phyloP scores from a whole-genome alignment of 2,113 vertebrate species.

The Argyrosomus japonicus region DNA sequence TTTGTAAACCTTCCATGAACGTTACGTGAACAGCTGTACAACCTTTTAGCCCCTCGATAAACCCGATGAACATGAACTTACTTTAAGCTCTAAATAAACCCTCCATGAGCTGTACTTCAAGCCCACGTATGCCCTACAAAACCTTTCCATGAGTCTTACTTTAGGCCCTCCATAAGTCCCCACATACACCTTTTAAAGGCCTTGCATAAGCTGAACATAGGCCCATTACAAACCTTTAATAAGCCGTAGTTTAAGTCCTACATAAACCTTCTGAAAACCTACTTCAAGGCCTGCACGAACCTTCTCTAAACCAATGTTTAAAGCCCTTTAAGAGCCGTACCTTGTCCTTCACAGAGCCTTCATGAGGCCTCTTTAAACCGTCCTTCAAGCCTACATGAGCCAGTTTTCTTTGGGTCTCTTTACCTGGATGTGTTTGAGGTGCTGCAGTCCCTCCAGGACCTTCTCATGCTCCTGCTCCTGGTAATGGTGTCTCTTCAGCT shows the following conservation, averaged over 20 bases:
- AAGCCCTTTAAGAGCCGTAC: not conserved
- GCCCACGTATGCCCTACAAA: not conserved
- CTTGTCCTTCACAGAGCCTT: too few relatives aligned
- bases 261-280: not conserved
- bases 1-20: not conserved
- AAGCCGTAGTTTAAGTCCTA: not conserved
- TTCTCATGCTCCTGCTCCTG: conserved; percentile 42
- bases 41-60: too few relatives aligned
- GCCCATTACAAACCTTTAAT: not conserved
- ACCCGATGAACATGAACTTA: not conserved
- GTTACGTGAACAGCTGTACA: too few relatives aligned
- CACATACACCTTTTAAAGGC: not conserved
- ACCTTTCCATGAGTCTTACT: not conserved
- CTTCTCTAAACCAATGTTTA: not conserved
- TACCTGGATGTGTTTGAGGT: conserved; percentile 58
- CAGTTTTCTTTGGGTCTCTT: not conserved
- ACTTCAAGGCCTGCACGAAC: not conserved
- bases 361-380: not conserved
- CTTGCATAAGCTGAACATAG: too few relatives aligned
- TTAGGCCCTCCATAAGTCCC: not conserved
- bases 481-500: conserved; percentile 9
- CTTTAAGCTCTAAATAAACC: too few relatives aligned
- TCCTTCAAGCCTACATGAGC: not conserved
- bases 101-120: too few relatives aligned
- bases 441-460: conserved; percentile 30